Base-by-base conservation (phyloP, 2,797 vertebrate genomes). In the Gallinago nigripennis region DNA sequence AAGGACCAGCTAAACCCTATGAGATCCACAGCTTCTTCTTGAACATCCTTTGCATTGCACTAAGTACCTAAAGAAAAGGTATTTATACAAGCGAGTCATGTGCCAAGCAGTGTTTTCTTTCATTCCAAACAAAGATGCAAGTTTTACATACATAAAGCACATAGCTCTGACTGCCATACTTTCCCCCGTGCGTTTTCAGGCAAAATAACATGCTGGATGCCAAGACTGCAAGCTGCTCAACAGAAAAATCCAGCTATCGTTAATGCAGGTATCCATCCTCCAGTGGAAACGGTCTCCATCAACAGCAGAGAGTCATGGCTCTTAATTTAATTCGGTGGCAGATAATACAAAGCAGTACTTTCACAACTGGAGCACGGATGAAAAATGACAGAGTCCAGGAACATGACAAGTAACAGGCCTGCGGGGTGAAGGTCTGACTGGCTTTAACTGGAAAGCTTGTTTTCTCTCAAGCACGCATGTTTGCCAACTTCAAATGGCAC, bases 401-500 rank as follows among this genome's bases (percentile, higher is more conserved):
- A 48, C 56, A 80, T 80, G 53, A 80, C 90, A 95, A 96, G 41
- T 57, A 90, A 79, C 64, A 95, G 85, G 81, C 65, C 73, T 83
- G 35, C 7, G 0, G 82, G 86, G 65, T 87, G 84, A 88, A 89
- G 95, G 86, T 78, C 79, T 92, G 43, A 94, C 70, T 94, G 85
- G 83, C 83, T 95, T 63, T 82, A 92, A 76, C 83, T 83, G 80
- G 93, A 96, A 94, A 87, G 46, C 61, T 82, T 72, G 84, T 95
- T 96, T 97, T 97, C 70, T 88, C 83, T 88, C 1, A 6, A 66
- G 58, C 80, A 27, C 24, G 17, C 8, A 7, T 35, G 37, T 88
- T 76, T 92, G 90, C 86, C 94, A 95, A 5, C 66, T 95, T 89
- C 94, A 85, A 85, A 95, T 91, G 94, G 85, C 88, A 86, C 93